Percentiles rank a stretch among this genome's conserved stretches.
Evolutionary conservation across 1,140 invertebrate genomes (phyloP).

Genomic region (Drosophila truncata): DNA sequence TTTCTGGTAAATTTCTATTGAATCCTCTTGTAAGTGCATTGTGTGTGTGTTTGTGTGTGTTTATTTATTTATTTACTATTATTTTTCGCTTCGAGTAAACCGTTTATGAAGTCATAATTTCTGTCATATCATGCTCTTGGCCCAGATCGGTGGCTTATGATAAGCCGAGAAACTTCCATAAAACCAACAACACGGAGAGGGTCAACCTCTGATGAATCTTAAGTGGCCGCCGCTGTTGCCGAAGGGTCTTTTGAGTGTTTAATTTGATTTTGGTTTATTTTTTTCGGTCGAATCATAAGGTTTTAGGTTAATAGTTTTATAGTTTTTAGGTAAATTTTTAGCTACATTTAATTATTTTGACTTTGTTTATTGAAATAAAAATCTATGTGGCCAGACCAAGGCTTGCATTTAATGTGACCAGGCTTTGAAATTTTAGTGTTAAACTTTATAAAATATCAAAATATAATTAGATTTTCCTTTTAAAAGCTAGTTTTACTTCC

Average conservation of each 20-base stretch:
- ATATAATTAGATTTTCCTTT: not conserved
- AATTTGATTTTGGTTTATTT: constrained; percentile 42
- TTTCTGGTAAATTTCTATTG: constrained; percentile 70
- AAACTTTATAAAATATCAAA: not conserved
- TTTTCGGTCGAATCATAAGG: constrained; percentile 39
- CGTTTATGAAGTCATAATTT: constrained; percentile 82
- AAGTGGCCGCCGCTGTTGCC: constrained; percentile 51
- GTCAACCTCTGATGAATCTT: constrained; percentile 36
- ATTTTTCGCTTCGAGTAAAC: constrained; percentile 36
- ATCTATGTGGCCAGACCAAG: not conserved
- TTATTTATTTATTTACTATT: constrained; percentile 10
- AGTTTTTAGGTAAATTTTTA: not conserved
- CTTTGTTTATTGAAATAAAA: not conserved
- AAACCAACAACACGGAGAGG: constrained; percentile 32
- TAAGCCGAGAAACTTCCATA: constrained; percentile 43
- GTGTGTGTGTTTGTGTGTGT: no score
- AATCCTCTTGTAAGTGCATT: constrained; percentile 37
- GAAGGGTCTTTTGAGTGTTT: constrained; percentile 61
- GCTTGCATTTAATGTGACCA: not conserved
- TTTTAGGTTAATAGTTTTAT: constrained; percentile 26
- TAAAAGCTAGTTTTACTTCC: not conserved
- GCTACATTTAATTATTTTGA: not conserved
- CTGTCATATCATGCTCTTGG: constrained; percentile 69
- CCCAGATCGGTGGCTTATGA: constrained; percentile 65
- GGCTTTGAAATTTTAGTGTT: not conserved